Conservation (phyloP, 2,113 vertebrate genomes). For the Pseudolaguvia tuberculata region DNA sequence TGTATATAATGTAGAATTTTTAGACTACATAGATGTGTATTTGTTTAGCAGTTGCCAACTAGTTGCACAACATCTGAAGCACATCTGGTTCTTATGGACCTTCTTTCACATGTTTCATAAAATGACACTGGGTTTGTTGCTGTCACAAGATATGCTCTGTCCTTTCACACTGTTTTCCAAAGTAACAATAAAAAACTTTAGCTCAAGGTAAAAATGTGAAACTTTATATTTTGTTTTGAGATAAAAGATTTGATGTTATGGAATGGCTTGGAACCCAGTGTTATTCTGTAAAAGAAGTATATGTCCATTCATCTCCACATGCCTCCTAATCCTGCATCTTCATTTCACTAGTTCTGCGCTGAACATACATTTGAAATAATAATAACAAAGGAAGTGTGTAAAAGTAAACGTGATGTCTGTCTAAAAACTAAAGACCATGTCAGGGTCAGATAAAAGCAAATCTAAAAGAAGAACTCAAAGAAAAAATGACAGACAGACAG, state of each 20-base stretch:
- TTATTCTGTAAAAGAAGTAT: conserved; percentile 27
- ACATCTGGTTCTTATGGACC: conserved; percentile 54
- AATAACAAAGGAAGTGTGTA: conserved; percentile 2
- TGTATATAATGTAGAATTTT: no score
- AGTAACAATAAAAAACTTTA: background rate
- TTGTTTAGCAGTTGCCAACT: background rate
- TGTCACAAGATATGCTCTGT: background rate
- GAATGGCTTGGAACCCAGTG: conserved; percentile 17
- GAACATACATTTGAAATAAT: background rate
- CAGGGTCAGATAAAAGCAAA: background rate
- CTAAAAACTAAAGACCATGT: no score
- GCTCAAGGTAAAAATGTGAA: background rate
- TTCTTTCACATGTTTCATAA: conserved; percentile 55
- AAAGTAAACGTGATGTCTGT: background rate
- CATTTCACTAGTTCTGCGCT: conserved; percentile 22
- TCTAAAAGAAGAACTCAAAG: no score
- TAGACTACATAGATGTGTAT: background rate
- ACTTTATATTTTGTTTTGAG: background rate
- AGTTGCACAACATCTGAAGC: conserved; percentile 5
- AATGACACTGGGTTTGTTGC: conserved; percentile 47
- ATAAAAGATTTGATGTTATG: background rate
- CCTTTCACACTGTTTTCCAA: background rate
- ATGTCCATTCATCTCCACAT: conserved; percentile 28
- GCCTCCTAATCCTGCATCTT: conserved; percentile 19
- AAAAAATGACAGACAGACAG: no score